Conservation (phyloP, 2,797 vertebrate genomes). For the Enteromius trimaculatus region DNA sequence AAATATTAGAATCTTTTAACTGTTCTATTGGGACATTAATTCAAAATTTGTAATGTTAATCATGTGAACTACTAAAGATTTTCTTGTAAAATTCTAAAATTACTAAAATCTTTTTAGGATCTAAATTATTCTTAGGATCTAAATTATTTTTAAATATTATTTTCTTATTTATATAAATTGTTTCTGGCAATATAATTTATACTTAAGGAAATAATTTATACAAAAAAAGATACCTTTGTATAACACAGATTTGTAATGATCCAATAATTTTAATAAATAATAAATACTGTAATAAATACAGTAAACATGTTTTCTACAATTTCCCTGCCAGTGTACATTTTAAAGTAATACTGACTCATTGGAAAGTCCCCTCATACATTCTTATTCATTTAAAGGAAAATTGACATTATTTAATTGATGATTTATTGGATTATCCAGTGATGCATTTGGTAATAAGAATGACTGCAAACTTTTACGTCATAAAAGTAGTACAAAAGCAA, state of each 20-base stretch:
- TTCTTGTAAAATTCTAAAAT: background rate
- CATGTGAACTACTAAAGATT: no score
- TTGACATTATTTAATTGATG: constrained; percentile 19
- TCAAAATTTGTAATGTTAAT: background rate
- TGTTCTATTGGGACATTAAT: background rate
- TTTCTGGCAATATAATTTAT: background rate
- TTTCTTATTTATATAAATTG: background rate
- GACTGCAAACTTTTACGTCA: background rate
- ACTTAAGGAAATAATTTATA: background rate
- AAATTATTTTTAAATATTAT: background rate
- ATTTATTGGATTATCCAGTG: constrained; percentile 38
- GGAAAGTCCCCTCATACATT: background rate
- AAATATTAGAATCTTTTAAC: background rate
- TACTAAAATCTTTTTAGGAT: no score
- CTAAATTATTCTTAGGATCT: background rate
- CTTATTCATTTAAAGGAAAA: background rate
- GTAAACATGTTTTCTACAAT: background rate
- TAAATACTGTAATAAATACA: background rate
- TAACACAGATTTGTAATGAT: background rate
- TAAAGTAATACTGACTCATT: background rate
- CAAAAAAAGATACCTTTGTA: background rate
- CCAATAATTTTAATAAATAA: no score
- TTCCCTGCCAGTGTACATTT: background rate
- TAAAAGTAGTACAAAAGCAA: constrained; percentile 10
- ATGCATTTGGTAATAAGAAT: background rate